These are phyloP conservation scores for Ricordea florida DNA, from an alignment of 92 coral and sea anemone genomes.

Conservation along the genomic window DNA sequence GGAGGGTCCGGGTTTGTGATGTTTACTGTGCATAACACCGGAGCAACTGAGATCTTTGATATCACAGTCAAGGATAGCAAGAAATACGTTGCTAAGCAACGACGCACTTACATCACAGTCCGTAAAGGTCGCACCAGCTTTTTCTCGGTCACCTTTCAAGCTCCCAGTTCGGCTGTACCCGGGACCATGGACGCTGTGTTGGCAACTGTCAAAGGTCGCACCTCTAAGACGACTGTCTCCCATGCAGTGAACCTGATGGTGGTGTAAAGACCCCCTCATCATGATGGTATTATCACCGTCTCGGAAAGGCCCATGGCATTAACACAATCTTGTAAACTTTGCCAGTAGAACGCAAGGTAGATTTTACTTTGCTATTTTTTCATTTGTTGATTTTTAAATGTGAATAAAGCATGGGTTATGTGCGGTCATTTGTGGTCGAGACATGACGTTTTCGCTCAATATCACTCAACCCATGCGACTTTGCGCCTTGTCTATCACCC, in stretches of 20 bases:
- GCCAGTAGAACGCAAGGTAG: no score
- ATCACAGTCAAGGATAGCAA: constrained; percentile 60
- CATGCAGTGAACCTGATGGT: constrained; percentile 61
- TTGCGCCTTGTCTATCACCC: no score
- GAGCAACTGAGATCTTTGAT: constrained; percentile 68
- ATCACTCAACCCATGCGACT: no score
- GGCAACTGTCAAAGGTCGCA: constrained; percentile 55
- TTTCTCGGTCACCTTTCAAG: constrained; percentile 42
- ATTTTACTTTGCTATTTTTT: no score
- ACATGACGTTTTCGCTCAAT: no score
- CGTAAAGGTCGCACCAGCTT: constrained; percentile 28
- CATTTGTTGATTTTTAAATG: no score
- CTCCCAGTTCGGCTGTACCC: constrained; percentile 38
- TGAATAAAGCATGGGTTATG: no score
- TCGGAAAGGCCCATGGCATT: no score
- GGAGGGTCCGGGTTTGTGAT: constrained; percentile 41
- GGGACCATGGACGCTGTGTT: constrained; percentile 55
- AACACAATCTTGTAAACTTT: no score
- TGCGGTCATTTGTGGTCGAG: no score
- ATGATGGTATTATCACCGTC: no score
- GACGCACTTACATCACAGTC: constrained; percentile 3
- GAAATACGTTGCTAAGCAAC: constrained; percentile 22
- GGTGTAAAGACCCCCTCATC: constrained; percentile 9
- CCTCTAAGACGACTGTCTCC: constrained; percentile 47
- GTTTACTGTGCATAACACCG: constrained; percentile 67